These are phyloP conservation scores for Nycticryphes semicollaris DNA, from an alignment of 2,113 vertebrate species.

Conservation along the genomic window DNA sequence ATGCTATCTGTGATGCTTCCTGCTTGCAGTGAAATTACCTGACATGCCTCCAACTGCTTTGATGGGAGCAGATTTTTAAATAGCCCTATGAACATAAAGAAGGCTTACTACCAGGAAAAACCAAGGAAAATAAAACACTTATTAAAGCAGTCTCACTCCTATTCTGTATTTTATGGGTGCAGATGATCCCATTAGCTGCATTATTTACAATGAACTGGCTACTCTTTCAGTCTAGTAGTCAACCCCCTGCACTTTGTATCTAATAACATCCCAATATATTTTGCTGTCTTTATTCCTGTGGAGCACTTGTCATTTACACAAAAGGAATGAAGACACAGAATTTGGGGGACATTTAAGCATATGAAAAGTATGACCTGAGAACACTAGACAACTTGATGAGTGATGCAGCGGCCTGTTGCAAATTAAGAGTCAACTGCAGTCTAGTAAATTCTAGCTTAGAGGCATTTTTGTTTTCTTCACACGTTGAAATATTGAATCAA, in stretches of 20 bases:
- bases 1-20: not conserved
- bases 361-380: not conserved
- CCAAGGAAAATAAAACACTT: not conserved
- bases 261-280: accelerated
- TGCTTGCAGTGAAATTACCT: not conserved
- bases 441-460: not conserved
- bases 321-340: not conserved
- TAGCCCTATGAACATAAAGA: not conserved
- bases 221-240: not conserved
- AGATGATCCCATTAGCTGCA: not conserved
- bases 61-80: not conserved
- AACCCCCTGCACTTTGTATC: not conserved
- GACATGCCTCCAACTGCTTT: not conserved
- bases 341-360: not conserved
- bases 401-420: not conserved
- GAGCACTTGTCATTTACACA: not conserved
- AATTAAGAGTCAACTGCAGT: not conserved
- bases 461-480: not conserved
- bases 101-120: not conserved
- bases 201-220: not conserved
- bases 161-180: not conserved
- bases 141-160: not conserved
- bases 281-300: not conserved
- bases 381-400: accelerated
- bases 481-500: accelerated